Conservation (phyloP, 2,113 vertebrate species). For the Microtus richardsoni region DNA sequence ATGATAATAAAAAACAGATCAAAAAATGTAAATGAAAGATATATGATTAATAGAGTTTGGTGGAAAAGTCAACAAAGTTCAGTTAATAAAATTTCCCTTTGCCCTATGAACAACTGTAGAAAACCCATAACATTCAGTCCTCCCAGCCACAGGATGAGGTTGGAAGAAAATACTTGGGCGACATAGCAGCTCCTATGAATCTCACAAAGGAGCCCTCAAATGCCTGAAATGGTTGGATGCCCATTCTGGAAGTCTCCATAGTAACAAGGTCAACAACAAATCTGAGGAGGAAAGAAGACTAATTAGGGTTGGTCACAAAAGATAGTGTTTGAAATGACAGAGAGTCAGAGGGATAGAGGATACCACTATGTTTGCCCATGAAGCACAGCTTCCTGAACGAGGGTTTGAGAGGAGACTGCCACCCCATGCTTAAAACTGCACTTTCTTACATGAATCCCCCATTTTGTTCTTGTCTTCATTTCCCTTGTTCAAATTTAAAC, state of each 20-base stretch:
- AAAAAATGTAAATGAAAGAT: neutral
- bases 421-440: neutral
- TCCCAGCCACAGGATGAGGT: neutral
- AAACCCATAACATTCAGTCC: neutral
- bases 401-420: neutral
- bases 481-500: conserved; percentile 10
- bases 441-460: neutral
- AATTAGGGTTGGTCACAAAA: neutral
- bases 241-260: neutral
- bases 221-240: neutral
- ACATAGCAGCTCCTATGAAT: neutral
- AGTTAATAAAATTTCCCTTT: neutral
- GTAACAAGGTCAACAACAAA: neutral
- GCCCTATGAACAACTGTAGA: neutral
- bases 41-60: neutral
- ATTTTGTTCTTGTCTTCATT: neutral
- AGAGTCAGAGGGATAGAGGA: neutral
- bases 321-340: neutral
- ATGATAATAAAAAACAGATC: neutral
- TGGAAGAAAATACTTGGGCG: neutral
- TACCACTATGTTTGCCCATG: neutral
- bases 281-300: conserved; percentile 9
- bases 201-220: neutral
- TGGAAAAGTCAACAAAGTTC: neutral
- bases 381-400: neutral